Conservation (phyloP, 2,113 vertebrate genomes). For the Mesembrinibis cayennensis region DNA sequence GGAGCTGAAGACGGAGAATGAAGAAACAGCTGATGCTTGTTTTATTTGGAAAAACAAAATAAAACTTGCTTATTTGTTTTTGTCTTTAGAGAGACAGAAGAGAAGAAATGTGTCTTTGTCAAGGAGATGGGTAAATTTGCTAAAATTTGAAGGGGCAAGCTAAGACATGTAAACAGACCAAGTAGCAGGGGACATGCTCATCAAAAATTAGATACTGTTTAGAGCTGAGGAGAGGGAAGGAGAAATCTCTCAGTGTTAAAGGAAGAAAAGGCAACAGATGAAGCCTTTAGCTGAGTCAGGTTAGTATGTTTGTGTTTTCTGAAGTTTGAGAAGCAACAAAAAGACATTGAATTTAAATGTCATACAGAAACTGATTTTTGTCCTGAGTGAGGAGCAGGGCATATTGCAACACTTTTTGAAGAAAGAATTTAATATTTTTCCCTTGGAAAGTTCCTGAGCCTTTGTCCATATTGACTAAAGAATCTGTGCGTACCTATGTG, state of each 20-base stretch:
- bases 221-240: neutral
- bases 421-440: neutral
- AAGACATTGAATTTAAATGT: neutral
- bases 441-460: neutral
- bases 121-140: neutral
- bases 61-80: neutral
- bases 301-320: neutral
- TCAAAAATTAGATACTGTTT: neutral
- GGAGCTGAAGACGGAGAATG: neutral
- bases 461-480: neutral
- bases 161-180: neutral
- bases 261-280: neutral
- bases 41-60: neutral
- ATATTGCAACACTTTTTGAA: neutral
- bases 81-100: neutral
- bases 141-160: neutral
- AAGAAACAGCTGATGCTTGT: neutral
- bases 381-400: neutral
- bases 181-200: neutral
- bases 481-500: neutral
- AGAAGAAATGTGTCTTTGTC: neutral
- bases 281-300: neutral
- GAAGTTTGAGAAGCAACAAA: neutral
- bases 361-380: neutral
- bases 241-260: neutral